phyloP scores from a whole-genome alignment of 2,888 invertebrate species.

The Scelioninae gen. 2 region DNA sequence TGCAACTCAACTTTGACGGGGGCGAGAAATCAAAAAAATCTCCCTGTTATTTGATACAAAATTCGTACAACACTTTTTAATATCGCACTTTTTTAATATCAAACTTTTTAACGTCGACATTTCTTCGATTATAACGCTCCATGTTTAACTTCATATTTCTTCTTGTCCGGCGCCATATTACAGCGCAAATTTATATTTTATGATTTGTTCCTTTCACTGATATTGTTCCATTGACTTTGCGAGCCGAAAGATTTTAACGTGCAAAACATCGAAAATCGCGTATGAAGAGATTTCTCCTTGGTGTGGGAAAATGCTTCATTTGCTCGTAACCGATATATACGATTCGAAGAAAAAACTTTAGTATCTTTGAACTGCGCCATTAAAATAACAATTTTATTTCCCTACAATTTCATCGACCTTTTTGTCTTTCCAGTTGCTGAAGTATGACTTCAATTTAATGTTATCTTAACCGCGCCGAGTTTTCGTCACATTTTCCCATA shows the following conservation, averaged over 20 bases:
- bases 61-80: conserved; percentile 10
- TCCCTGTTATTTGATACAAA: conserved; percentile 7
- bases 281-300: conserved; percentile 27
- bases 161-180: conserved; percentile 1
- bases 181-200: conserved; percentile 14
- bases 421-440: background rate
- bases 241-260: conserved; percentile 20
- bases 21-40: background rate
- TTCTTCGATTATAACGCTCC: background rate
- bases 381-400: conserved; percentile 26
- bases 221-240: conserved; percentile 39
- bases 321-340: conserved; percentile 5
- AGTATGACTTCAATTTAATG: background rate
- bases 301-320: conserved; percentile 32
- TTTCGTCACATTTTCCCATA: conserved; percentile 2
- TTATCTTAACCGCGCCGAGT: background rate
- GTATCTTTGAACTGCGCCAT: conserved; percentile 24
- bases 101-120: conserved; percentile 24
- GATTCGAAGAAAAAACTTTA: conserved; percentile 16
- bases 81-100: conserved; percentile 29
- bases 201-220: conserved; percentile 42
- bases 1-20: no score
- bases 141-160: conserved; percentile 2
- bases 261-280: conserved; percentile 41
- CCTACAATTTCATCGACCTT: conserved; percentile 1